A percentile compares a stretch with the other conserved stretches of the same genome.
These are phyloP conservation scores for Eulemur macaco DNA, from an alignment of 2,113 vertebrate species.

Conservation along the genomic window DNA sequence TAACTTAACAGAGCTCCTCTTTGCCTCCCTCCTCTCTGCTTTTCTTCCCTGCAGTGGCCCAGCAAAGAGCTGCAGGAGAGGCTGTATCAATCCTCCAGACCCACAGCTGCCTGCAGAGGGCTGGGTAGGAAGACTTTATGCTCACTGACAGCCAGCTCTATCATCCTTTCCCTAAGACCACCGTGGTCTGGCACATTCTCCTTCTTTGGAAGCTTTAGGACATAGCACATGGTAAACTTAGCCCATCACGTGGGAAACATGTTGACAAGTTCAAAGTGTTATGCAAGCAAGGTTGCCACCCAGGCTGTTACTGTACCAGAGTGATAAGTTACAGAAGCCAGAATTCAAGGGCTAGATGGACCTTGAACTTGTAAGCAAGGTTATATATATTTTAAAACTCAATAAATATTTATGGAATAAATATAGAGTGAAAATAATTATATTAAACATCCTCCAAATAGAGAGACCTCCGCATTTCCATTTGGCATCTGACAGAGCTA, in stretches of 20 bases:
- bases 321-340: neutral
- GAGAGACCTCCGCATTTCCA: conserved; percentile 61
- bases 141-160: neutral
- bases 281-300: neutral
- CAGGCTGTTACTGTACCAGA: neutral
- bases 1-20: neutral
- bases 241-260: neutral
- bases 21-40: neutral
- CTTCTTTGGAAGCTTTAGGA: neutral
- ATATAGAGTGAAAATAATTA: conserved; percentile 47
- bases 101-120: neutral
- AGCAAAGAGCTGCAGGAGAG: neutral
- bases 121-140: neutral
- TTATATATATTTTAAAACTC: conserved; percentile 56
- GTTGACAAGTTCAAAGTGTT: neutral
- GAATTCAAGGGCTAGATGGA: conserved; percentile 6
- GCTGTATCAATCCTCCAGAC: neutral
- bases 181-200: neutral
- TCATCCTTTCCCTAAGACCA: neutral
- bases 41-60: neutral
- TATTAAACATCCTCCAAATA: conserved; percentile 47
- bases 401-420: conserved; percentile 72
- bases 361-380: conserved; percentile 65
- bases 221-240: neutral
- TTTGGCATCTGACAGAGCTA: conserved; percentile 19